Evolutionary conservation across 2,888 invertebrate genomes (phyloP), one percentile per base, ranked within the genome.

Genomic region (Argynnis bischoffii): DNA sequence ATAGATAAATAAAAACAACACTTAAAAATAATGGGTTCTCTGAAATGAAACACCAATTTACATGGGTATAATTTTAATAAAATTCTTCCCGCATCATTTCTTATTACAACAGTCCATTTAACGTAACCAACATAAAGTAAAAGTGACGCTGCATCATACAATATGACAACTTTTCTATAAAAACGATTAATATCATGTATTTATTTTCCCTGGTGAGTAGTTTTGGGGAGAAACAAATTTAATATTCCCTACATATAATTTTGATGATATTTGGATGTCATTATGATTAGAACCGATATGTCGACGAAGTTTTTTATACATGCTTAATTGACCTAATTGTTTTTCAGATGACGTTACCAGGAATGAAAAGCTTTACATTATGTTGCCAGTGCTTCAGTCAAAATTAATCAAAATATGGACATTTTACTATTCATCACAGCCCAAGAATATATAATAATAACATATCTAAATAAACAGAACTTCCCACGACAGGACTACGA

Each of bases 11-110:
- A 6, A 35, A 35, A 35, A 35, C 1, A 35, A 1, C 35, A 11
- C 11, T 35, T 35, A 35, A 35, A 35, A 8, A 8, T 1, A 41
- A 41, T 1, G 11, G 18, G 21, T 16, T 14, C 6, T 56, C 0
- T 47, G 16, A 60, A 51, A 15, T 51, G 35, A 51, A 61, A 51
- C 15, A 51, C 31, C 41, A 61, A 51, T 51, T 51, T 61, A 66
- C 68, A 79, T 81, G 77, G 78, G 82, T 83, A 85, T 84, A 87
- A 79, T 81, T 87, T 86, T 87, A 87, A 83, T 87, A 85, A 87
- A 87, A 83, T 83, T 80, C 77, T 77, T 78, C 74, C 78, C 72
- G 75, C 72, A 77, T 77, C 75, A 75, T 79, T 76, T 78, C 77
- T 66, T 77, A 77, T 77, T 76, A 78, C 77, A 78, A 75, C 75